Evolutionary conservation across 2,113 vertebrate genomes (phyloP).

Genomic region (Urocynchramus pylzowi): DNA sequence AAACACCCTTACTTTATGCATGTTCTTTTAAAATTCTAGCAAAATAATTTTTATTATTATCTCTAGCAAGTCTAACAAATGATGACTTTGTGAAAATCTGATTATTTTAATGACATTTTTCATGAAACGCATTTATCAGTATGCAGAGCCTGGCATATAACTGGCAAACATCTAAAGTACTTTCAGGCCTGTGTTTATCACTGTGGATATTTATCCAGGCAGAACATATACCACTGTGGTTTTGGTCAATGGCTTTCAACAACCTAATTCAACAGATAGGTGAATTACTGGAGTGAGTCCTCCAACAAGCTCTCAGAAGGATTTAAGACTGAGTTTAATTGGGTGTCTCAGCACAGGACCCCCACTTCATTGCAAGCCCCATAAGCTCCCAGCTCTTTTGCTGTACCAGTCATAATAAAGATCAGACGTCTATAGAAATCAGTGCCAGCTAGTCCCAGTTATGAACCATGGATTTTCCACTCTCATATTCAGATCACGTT

Average conservation of each 20-base stretch:
- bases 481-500: neutral
- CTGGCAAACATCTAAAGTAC: neutral
- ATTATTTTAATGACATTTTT: neutral
- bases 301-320: neutral
- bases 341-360: neutral
- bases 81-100: neutral
- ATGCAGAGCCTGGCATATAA: neutral
- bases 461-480: neutral
- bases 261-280: neutral
- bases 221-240: neutral
- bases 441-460: neutral
- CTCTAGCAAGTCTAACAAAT: neutral
- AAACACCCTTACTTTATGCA: neutral
- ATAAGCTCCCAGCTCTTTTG: neutral
- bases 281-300: neutral
- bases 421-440: neutral
- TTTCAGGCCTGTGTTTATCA: neutral
- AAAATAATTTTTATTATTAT: neutral
- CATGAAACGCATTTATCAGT: neutral
- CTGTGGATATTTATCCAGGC: neutral
- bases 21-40: neutral
- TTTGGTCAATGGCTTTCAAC: neutral
- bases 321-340: neutral
- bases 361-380: neutral
- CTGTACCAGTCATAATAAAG: neutral